Conservation (phyloP, 2,113 vertebrate genomes). For the Sylvilagus bachmani region DNA sequence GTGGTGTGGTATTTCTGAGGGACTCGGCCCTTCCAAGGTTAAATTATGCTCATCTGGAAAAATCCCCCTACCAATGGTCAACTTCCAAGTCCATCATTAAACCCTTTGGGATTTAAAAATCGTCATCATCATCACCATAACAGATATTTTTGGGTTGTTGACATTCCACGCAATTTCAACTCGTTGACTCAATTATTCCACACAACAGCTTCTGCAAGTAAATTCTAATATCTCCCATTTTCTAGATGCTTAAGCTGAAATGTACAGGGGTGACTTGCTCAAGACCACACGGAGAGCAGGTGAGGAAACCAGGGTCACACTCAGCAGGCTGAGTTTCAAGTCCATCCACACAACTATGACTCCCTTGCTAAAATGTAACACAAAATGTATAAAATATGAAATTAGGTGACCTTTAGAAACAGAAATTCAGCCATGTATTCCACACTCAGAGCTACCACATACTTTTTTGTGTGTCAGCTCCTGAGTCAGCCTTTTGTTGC, state of each 20-base stretch:
- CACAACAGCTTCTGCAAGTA: accelerated
- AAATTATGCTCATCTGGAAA: not conserved
- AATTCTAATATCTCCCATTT: not conserved
- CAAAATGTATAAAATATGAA: not conserved
- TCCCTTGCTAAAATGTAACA: too few species aligned
- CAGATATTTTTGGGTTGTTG: not conserved
- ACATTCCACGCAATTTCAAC: not conserved
- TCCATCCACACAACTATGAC: not conserved
- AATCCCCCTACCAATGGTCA: not conserved
- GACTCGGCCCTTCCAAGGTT: not conserved
- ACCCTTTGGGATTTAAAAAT: not conserved
- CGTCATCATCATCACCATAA: not conserved
- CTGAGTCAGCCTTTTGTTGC: too few species aligned
- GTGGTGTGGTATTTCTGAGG: not conserved
- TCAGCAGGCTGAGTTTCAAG: not conserved
- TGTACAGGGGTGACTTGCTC: not conserved
- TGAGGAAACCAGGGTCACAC: not conserved
- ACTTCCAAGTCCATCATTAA: not conserved
- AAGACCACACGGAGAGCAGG: not conserved
- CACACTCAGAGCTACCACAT: not conserved
- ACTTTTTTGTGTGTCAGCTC: not conserved
- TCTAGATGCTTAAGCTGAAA: not conserved
- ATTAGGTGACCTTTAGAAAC: not conserved
- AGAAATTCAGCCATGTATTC: not conserved
- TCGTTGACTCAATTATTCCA: not conserved